Evolutionary conservation across 2,113 vertebrate genomes (phyloP).

Genomic region (Ceuthmochares aereus): DNA sequence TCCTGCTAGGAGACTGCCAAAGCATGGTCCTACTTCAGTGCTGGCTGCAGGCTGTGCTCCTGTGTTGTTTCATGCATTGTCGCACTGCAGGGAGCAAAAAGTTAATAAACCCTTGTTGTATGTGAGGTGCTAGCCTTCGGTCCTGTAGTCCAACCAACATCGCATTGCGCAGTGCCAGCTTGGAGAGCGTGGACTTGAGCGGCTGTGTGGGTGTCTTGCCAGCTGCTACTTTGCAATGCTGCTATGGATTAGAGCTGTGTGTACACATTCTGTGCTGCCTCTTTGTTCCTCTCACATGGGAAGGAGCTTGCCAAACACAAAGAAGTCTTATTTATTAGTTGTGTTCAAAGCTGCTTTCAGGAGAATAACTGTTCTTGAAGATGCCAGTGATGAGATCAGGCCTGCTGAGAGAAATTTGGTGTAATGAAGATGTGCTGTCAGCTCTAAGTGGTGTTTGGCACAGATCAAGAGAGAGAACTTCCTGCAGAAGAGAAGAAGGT

Average conservation of each 20-base stretch:
- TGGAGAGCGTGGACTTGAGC: not conserved
- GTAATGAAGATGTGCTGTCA: not conserved
- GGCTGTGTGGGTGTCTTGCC: slow-evolving; percentile 48
- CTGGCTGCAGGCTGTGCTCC: not conserved
- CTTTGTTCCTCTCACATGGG: slow-evolving; percentile 60
- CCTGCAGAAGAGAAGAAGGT: not conserved
- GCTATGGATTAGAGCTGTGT: slow-evolving; percentile 59
- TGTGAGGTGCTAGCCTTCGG: not conserved
- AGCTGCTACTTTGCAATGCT: slow-evolving; percentile 39
- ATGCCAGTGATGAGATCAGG: not conserved
- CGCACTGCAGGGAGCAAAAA: not conserved
- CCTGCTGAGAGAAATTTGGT: not conserved
- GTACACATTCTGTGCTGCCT: slow-evolving; percentile 58
- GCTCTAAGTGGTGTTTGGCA: not conserved
- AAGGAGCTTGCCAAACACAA: slow-evolving; percentile 57
- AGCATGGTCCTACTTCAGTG: not conserved
- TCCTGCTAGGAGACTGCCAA: slow-evolving; percentile 14
- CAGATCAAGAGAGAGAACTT: not conserved
- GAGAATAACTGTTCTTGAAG: not conserved
- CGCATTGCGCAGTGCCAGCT: not conserved
- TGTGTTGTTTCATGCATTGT: not conserved
- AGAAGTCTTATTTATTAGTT: slow-evolving; percentile 40
- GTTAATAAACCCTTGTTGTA: not conserved
- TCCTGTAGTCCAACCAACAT: not conserved
- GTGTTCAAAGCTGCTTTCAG: slow-evolving; percentile 23